Base-by-base conservation (phyloP, 2,113 vertebrate genomes). In the Oncorhynchus keta region DNA sequence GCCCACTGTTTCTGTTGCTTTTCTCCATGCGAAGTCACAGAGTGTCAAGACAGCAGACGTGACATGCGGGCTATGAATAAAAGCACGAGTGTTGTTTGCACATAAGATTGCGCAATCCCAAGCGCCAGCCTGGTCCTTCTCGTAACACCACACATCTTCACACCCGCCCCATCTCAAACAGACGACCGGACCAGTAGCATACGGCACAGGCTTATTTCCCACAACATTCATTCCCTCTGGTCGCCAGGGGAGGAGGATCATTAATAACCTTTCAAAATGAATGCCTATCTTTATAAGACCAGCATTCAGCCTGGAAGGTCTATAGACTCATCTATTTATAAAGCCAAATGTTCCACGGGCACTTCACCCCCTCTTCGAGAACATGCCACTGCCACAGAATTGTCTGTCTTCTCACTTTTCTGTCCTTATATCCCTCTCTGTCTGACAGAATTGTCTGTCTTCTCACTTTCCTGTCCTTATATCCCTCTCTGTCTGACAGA, bases 1-100 rank as follows among this genome's bases (percentile, higher is more conserved):
- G 92, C 86, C 64, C 87, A 76, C 92, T 94, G 93, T 94, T 92
- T 93, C 93, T 94, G 90, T 88, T 91, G 92, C 92, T 92, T 86
- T 83, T 83, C 84, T 87, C 87, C 55, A 72, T 79, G 83, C 45
- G 59, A 92, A 90, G 92, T 94, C 93, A 94, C 88, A 83, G 89
- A 61, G 76, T 81, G 88, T 86, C 93, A 91, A 94, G 92, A 94
- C 93, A 94, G 84, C 85, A 76, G 83, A 78, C 72, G 57, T 81
- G 86, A 87, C 87, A 86, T 30, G 59, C 77, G 72, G 81, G 85
- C 92, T 89, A 84, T 79, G 87, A 91, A 91, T 92, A 91, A 91
- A 84, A 87, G 84, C 88, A 72, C 90, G 89, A 90, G 90, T 92
- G 90, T 88, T 92, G 92, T 94, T 93, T 93, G 92, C 92, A 94